Percentiles rank a stretch among this genome's conserved stretches.
phyloP scores from a whole-genome alignment of 2,113 vertebrate genomes.

The Chlorodrepanis virens region DNA sequence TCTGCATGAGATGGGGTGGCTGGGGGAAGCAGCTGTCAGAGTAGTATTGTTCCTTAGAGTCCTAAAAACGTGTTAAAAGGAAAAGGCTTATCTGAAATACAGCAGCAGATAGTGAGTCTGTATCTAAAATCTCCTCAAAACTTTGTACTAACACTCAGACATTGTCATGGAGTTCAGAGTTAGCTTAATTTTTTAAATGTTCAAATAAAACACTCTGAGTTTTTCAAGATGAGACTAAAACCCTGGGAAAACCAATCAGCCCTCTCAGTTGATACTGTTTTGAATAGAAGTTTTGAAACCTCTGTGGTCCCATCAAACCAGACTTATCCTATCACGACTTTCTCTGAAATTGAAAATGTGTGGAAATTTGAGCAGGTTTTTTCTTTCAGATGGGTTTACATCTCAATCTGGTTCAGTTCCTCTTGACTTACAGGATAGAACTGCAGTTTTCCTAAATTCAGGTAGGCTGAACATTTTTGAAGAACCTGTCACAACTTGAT shows the following conservation, averaged over 20 bases:
- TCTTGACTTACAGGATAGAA: neutral
- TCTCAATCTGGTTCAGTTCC: neutral
- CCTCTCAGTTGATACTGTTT: neutral
- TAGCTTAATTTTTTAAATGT: neutral
- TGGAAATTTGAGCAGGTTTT: neutral
- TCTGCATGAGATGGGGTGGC: neutral
- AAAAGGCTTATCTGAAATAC: neutral
- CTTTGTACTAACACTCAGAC: neutral
- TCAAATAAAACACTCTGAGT: neutral
- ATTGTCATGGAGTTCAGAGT: neutral
- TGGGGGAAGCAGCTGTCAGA: neutral
- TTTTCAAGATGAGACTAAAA: neutral
- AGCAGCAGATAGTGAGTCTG: neutral
- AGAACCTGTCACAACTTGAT: neutral
- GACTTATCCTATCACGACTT: neutral
- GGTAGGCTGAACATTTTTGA: neutral
- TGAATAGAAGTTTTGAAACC: neutral
- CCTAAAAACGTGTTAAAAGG: neutral
- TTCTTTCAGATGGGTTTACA: neutral
- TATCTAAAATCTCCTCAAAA: neutral
- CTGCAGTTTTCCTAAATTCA: neutral
- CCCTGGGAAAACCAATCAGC: neutral
- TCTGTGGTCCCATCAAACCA: neutral
- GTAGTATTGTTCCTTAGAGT: neutral
- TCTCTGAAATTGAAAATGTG: neutral